These are phyloP conservation scores for Pholis gunnellus DNA, from an alignment of 2,113 vertebrate genomes.

Conservation along the genomic window DNA sequence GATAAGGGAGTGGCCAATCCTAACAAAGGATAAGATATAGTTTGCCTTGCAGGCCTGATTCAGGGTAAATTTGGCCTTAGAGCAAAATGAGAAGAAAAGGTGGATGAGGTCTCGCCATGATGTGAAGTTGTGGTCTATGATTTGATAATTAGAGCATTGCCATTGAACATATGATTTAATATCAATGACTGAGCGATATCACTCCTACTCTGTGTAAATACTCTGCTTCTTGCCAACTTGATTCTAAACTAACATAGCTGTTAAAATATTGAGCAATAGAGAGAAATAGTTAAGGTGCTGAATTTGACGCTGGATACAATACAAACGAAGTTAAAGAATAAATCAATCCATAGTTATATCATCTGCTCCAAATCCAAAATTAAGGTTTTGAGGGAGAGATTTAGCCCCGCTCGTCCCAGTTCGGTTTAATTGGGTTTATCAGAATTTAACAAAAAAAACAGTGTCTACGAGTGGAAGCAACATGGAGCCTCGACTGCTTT, in stretches of 20 bases:
- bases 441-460: neutral
- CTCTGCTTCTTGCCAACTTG: neutral
- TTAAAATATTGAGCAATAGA: neutral
- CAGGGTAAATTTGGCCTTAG: neutral
- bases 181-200: neutral
- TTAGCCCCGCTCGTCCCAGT: neutral
- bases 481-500: constrained; percentile 12
- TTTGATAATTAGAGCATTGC: neutral
- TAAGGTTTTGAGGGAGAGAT: neutral
- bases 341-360: neutral
- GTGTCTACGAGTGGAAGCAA: neutral
- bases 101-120: neutral
- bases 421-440: neutral
- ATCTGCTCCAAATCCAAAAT: neutral
- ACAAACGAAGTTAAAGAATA: neutral
- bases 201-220: neutral
- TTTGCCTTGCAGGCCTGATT: neutral
- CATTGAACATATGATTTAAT: neutral
- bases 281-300: neutral
- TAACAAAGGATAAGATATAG: neutral
- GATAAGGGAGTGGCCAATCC: neutral
- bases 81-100: neutral
- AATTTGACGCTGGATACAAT: neutral
- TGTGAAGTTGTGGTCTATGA: neutral
- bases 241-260: neutral